phyloP scores from a whole-genome alignment of 2,113 vertebrate genomes.

The Xenopus borealis region DNA sequence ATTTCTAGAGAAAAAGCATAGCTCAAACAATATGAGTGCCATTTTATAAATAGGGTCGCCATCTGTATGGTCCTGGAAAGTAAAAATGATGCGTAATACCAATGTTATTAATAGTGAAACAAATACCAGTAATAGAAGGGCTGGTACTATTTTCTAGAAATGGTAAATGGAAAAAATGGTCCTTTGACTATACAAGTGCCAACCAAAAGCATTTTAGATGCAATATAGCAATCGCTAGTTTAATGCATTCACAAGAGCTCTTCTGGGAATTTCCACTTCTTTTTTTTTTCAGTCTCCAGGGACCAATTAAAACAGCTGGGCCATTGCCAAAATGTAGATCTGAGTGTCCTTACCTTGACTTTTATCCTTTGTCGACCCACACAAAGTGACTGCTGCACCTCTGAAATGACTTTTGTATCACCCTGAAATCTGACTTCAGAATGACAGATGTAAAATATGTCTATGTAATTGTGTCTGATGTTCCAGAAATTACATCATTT shows the following conservation, averaged over 20 bases:
- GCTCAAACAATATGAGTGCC: too few relatives aligned
- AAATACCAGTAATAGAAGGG: slow-evolving; percentile 51
- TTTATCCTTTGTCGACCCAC: too few relatives aligned
- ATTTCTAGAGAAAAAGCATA: too few relatives aligned
- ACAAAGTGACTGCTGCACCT: too few relatives aligned
- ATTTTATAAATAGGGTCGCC: too few relatives aligned
- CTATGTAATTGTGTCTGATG: too few relatives aligned
- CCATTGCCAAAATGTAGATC: not conserved
- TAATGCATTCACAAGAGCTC: slow-evolving; percentile 78
- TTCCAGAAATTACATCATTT: too few relatives aligned
- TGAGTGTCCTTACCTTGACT: not conserved
- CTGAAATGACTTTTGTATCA: too few relatives aligned
- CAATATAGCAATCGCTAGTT: slow-evolving; percentile 76
- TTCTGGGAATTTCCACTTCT: slow-evolving; percentile 83
- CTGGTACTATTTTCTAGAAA: too few relatives aligned
- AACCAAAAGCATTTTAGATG: slow-evolving; percentile 81
- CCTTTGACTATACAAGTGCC: slow-evolving; percentile 80
- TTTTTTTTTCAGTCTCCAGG: slow-evolving; percentile 82
- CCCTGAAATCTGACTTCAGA: too few relatives aligned
- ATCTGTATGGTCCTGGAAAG: too few relatives aligned
- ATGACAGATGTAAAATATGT: too few relatives aligned
- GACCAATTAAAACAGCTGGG: not conserved
- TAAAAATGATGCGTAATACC: slow-evolving; percentile 33
- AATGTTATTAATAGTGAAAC: slow-evolving; percentile 80
- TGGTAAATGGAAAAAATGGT: slow-evolving; percentile 57